A percentile compares a stretch with the other conserved stretches of the same genome.
Conservation (phyloP, 2,888 invertebrate species). For the Morpho achilles region DNA sequence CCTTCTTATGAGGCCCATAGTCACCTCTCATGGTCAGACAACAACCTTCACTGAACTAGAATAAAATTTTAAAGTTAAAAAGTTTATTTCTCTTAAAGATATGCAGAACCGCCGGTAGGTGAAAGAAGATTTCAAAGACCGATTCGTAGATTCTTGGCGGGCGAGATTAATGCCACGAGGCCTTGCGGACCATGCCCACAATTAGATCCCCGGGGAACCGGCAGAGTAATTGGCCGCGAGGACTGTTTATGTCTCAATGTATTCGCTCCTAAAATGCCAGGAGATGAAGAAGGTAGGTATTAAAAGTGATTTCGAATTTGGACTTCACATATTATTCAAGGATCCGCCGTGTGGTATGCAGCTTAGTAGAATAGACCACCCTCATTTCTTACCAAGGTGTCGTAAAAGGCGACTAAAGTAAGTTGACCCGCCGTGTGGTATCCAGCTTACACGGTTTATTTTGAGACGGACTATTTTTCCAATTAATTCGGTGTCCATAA, state of each 20-base stretch:
- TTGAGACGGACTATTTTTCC: not conserved
- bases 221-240: slow-evolving; percentile 68
- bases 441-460: not conserved
- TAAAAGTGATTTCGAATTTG: not conserved
- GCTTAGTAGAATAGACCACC: too few species aligned
- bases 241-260: slow-evolving; percentile 89
- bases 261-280: slow-evolving; percentile 87
- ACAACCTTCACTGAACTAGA: too few species aligned
- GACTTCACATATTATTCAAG: too few species aligned
- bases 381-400: too few species aligned
- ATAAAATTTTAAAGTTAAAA: too few species aligned
- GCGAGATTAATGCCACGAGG: slow-evolving; percentile 52
- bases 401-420: too few species aligned
- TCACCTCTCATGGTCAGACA: too few species aligned
- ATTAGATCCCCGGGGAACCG: slow-evolving; percentile 45
- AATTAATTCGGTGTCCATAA: not conserved
- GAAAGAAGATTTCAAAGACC: slow-evolving; percentile 63
- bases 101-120: slow-evolving; percentile 72
- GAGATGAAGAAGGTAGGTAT: slow-evolving; percentile 69
- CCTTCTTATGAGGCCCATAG: too few species aligned
- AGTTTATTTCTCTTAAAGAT: slow-evolving; percentile 36
- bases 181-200: slow-evolving; percentile 63
- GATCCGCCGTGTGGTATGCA: too few species aligned
- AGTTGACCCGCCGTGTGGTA: too few species aligned
- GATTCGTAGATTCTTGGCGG: slow-evolving; percentile 56